Evolutionary conservation across 2,888 invertebrate species (phyloP).

Genomic region (Agriopis leucophaearia): DNA sequence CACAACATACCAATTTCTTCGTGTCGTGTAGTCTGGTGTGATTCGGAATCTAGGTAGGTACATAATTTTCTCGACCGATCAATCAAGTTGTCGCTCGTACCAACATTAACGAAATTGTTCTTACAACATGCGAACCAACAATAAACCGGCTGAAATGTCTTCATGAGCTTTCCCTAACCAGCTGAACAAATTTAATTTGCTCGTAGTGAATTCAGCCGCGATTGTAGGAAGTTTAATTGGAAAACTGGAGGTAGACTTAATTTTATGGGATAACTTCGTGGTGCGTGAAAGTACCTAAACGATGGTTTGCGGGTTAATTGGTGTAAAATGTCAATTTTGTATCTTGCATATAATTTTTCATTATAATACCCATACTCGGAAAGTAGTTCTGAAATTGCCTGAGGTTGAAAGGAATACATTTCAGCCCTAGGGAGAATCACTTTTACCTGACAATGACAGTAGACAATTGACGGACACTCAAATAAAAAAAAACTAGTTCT

Average conservation of each 20-base stretch:
- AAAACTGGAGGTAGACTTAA: conserved; percentile 25
- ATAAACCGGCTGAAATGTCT: conserved; percentile 47
- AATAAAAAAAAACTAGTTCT: no score
- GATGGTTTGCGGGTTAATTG: conserved; percentile 1
- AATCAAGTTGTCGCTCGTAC: conserved; percentile 12
- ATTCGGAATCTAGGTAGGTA: no score
- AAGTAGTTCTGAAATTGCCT: no score
- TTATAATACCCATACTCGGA: no score
- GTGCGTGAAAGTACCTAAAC: background rate
- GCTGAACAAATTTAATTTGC: conserved; percentile 43
- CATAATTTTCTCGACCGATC: background rate
- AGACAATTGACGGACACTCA: no score
- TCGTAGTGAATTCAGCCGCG: conserved; percentile 13
- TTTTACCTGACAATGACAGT: no score
- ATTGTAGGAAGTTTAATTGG: conserved; percentile 18
- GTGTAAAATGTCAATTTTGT: background rate
- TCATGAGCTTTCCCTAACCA: conserved; percentile 40
- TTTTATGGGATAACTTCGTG: conserved; percentile 17
- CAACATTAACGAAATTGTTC: conserved; percentile 6
- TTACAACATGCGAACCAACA: conserved; percentile 42
- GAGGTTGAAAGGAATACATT: no score
- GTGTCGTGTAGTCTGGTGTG: no score
- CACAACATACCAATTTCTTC: no score
- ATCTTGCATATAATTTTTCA: background rate
- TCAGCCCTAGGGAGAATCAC: no score